Evolutionary conservation across 2,113 vertebrate species (phyloP).

Genomic region (Monopterus albus): DNA sequence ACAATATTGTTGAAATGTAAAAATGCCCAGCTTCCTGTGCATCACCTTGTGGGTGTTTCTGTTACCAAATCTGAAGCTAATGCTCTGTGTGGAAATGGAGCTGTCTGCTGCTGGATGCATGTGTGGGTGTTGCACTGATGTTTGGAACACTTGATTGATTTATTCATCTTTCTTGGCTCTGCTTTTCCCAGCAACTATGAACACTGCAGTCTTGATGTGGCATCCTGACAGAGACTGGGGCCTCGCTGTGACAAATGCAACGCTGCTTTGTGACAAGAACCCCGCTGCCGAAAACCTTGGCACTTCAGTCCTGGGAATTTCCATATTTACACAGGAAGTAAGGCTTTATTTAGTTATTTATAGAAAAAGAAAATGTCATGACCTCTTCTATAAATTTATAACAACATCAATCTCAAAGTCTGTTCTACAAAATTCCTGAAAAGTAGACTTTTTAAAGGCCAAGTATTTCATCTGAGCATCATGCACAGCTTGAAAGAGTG

Average conservation of each 20-base stretch:
- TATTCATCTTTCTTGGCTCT: slow-evolving; percentile 57
- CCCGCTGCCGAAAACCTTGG: background rate
- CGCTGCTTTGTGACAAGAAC: background rate
- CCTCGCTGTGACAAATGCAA: slow-evolving; percentile 1
- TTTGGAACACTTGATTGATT: slow-evolving; percentile 69
- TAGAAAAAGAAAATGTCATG: background rate
- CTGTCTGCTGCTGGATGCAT: slow-evolving; percentile 15
- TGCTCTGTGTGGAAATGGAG: slow-evolving; percentile 27
- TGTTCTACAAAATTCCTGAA: slow-evolving; percentile 15
- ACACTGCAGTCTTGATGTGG: slow-evolving; percentile 30
- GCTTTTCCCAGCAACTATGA: slow-evolving; percentile 25
- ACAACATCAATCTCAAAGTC: slow-evolving; percentile 6
- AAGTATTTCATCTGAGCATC: background rate
- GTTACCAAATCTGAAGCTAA: background rate
- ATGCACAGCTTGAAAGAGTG: slow-evolving; percentile 3
- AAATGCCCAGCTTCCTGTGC: background rate
- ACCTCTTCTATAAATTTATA: background rate
- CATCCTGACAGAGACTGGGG: slow-evolving; percentile 27
- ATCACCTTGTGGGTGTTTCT: background rate
- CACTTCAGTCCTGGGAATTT: slow-evolving; percentile 12
- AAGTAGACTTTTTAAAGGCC: background rate
- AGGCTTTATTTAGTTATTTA: slow-evolving; percentile 1
- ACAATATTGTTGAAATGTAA: background rate
- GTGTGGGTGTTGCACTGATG: slow-evolving; percentile 28
- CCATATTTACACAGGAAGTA: background rate